Conservation (phyloP, 1,140 invertebrate genomes). For the Gyrodactylus salaris region DNA sequence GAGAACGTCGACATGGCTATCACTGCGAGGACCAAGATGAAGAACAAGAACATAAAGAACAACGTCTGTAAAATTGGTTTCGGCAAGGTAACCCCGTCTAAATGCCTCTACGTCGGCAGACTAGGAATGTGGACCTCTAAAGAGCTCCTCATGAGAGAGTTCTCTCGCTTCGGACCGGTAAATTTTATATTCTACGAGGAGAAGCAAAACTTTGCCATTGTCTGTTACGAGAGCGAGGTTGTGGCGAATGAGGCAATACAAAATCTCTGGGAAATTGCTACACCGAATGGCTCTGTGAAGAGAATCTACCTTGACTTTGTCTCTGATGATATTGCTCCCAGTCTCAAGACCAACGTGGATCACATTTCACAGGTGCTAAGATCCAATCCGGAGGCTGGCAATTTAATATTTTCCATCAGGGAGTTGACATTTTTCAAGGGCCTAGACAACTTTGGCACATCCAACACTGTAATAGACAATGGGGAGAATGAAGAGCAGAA, state of each 20-base stretch:
- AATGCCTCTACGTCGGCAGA: not conserved
- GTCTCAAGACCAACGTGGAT: not conserved
- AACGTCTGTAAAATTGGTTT: not conserved
- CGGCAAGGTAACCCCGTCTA: not conserved
- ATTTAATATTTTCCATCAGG: not conserved
- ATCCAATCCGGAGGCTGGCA: not conserved
- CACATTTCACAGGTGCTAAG: not conserved
- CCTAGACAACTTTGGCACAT: not conserved
- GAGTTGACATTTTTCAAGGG: not conserved
- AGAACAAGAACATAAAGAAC: not conserved
- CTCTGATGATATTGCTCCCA: not conserved
- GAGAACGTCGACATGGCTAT: conserved; percentile 3
- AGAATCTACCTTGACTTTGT: not conserved
- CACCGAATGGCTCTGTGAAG: not conserved
- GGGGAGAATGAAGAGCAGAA: not conserved
- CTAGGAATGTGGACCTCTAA: not conserved
- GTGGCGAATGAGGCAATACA: not conserved
- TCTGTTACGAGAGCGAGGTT: not conserved
- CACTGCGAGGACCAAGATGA: not conserved
- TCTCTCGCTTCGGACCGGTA: not conserved
- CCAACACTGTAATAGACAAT: not conserved
- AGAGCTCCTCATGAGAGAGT: not conserved
- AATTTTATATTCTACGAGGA: not conserved
- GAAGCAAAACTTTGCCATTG: conserved; percentile 1
- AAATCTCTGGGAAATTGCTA: not conserved